Percentiles rank a stretch among this genome's conserved stretches.
Evolutionary conservation across 2,797 vertebrate species (phyloP).

Genomic region (Picus viridis): DNA sequence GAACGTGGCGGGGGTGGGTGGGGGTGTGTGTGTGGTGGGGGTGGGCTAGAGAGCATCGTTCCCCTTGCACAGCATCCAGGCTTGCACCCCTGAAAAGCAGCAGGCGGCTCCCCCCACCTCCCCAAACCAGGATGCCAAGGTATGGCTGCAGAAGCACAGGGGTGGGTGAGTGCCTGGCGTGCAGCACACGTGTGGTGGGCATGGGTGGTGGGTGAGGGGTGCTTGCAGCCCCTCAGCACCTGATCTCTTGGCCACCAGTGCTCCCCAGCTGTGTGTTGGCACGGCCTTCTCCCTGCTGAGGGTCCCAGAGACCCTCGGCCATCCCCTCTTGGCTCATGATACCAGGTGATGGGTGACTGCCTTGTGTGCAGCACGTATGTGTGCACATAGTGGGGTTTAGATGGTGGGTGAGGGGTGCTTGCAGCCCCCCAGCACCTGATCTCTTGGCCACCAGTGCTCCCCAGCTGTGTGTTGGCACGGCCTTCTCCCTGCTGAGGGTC

Average conservation of each 20-base stretch:
- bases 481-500: neutral
- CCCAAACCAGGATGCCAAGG: rapidly evolving
- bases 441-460: neutral
- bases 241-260: neutral
- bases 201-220: neutral
- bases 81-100: neutral
- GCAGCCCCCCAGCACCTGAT: too few relatives aligned
- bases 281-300: rapidly evolving
- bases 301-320: rapidly evolving
- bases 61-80: neutral
- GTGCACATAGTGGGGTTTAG: too few relatives aligned
- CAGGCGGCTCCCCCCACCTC: neutral
- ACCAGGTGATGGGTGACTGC: neutral
- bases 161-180: rapidly evolving
- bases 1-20: neutral
- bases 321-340: rapidly evolving
- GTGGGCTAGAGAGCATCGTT: neutral
- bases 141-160: neutral
- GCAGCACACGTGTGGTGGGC: too few relatives aligned
- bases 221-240: neutral
- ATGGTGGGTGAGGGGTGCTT: rapidly evolving
- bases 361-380: too few relatives aligned
- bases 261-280: rapidly evolving
- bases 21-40: too few relatives aligned
- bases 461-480: rapidly evolving